These are phyloP conservation scores for Aelia acuminata DNA, from an alignment of 2,888 invertebrate genomes.

Conservation along the genomic window DNA sequence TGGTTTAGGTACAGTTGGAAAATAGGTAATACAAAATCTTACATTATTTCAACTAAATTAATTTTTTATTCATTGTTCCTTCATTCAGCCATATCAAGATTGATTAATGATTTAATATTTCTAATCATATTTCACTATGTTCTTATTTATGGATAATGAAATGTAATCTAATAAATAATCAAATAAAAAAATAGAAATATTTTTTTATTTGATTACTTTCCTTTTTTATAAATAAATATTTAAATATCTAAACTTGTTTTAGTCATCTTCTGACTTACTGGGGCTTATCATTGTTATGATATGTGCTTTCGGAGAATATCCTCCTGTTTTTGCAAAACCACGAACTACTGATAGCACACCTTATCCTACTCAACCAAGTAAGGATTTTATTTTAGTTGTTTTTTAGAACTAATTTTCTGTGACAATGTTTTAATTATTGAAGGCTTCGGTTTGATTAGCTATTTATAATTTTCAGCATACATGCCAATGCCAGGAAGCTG, in stretches of 20 bases:
- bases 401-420: neutral
- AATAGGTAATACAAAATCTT: no score
- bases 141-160: no score
- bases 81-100: no score
- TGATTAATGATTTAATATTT: no score
- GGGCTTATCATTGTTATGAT: slow-evolving; percentile 93
- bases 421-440: neutral
- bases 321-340: slow-evolving; percentile 90
- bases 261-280: slow-evolving; percentile 86
- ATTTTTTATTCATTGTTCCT: no score
- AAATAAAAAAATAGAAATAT: no score
- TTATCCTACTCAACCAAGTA: slow-evolving; percentile 73
- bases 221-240: no score
- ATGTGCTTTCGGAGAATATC: slow-evolving; percentile 92
- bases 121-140: no score
- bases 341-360: slow-evolving; percentile 73
- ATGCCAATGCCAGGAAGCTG: slow-evolving; percentile 69
- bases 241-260: slow-evolving; percentile 67
- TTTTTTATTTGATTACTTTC: no score
- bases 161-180: no score
- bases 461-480: slow-evolving; percentile 66
- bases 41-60: no score
- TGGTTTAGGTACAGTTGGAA: no score
- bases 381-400: slow-evolving; percentile 66
- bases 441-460: neutral